Percentiles rank a stretch among this genome's conserved stretches.
phyloP scores from a whole-genome alignment of 1,140 invertebrate genomes.

The Chrysoperla carnea region DNA sequence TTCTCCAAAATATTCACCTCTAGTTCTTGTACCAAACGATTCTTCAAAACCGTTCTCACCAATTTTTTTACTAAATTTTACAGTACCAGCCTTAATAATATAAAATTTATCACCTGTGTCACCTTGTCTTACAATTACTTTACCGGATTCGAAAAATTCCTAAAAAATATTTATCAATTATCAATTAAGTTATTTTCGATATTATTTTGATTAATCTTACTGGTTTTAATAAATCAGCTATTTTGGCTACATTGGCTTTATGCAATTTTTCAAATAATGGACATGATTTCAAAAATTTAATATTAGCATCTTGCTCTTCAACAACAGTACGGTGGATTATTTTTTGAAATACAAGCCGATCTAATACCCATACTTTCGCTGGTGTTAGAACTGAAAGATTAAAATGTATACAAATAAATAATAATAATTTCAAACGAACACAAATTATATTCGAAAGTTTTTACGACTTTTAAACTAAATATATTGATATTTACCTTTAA shows the following conservation, averaged over 20 bases:
- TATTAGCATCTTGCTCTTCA: constrained; percentile 61
- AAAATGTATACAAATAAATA: too few relatives aligned
- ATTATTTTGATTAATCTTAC: constrained; percentile 26
- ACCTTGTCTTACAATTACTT: constrained; percentile 81
- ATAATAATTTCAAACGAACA: too few relatives aligned
- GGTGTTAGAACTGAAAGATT: constrained; percentile 60
- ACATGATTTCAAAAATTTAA: constrained; percentile 71
- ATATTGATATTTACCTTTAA: constrained; percentile 37
- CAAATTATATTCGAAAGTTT: too few relatives aligned
- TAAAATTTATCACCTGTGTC: constrained; percentile 91
- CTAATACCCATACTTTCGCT: constrained; percentile 75
- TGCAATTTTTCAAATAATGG: constrained; percentile 65
- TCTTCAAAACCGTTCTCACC: constrained; percentile 34
- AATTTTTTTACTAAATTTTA: constrained; percentile 51
- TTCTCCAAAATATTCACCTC: constrained; percentile 65
- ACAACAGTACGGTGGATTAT: constrained; percentile 73
- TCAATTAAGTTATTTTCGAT: not conserved
- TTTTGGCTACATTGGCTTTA: constrained; percentile 64
- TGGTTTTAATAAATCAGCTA: constrained; percentile 78
- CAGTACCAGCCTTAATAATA: constrained; percentile 82
- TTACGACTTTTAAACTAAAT: too few relatives aligned
- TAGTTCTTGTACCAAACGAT: constrained; percentile 39
- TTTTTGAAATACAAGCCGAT: constrained; percentile 69
- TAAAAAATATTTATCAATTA: constrained; percentile 17
- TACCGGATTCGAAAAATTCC: constrained; percentile 71